phyloP scores from a whole-genome alignment of 1,140 invertebrate genomes.

The Lasioglossum albipes region DNA sequence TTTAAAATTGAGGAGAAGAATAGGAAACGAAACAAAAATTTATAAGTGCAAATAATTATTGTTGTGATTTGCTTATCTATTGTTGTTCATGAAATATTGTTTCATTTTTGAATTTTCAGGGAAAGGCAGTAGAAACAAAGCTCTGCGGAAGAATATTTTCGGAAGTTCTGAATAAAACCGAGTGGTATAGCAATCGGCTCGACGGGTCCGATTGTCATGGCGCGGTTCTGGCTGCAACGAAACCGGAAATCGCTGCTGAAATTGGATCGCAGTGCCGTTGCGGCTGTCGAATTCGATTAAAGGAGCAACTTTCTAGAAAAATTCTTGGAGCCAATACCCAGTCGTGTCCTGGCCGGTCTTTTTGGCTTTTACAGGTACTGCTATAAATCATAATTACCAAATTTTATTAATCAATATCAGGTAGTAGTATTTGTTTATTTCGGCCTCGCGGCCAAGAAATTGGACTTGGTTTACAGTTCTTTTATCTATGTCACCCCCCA shows the following conservation, averaged over 20 bases:
- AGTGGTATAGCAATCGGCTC: constrained; percentile 59
- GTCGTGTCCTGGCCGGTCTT: constrained; percentile 88
- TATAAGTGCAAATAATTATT: too few species aligned
- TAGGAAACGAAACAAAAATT: too few species aligned
- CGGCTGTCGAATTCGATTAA: constrained; percentile 87
- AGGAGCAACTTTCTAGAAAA: constrained; percentile 82
- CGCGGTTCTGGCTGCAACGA: constrained; percentile 82
- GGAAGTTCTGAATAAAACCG: constrained; percentile 51
- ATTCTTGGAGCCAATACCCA: constrained; percentile 88
- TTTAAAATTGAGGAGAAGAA: too few species aligned
- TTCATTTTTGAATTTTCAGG: constrained; percentile 63
- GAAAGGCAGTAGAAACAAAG: constrained; percentile 87
- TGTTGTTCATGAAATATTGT: too few species aligned
- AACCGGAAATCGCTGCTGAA: constrained; percentile 85
- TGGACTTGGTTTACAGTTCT: too few species aligned
- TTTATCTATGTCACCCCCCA: too few species aligned
- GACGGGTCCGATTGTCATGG: constrained; percentile 67
- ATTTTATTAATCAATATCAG: too few species aligned
- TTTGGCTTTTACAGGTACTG: constrained; percentile 89
- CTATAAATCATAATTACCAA: too few species aligned
- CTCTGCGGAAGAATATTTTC: constrained; percentile 83
- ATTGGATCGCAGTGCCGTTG: constrained; percentile 87
- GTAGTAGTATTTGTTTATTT: too few species aligned
- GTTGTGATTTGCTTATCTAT: too few species aligned
- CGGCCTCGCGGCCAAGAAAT: too few species aligned